Evolutionary conservation across 2,888 invertebrate genomes (phyloP).

Genomic region (Vanessa cardui): DNA sequence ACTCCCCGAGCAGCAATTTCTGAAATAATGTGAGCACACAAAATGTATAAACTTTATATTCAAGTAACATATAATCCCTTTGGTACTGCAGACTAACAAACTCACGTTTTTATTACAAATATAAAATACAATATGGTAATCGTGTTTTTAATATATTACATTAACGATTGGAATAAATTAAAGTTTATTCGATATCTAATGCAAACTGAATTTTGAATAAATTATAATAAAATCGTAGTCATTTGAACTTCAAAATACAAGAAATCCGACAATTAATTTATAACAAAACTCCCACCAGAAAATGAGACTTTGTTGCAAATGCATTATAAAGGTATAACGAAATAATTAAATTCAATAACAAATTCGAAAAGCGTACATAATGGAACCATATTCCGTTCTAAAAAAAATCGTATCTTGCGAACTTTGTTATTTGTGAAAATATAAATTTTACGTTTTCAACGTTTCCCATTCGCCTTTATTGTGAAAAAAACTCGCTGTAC

Average conservation of each 20-base stretch:
- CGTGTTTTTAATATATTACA: too few relatives aligned
- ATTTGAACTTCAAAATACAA: too few relatives aligned
- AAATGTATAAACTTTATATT: slow-evolving; percentile 9
- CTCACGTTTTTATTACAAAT: background rate
- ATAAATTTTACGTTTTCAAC: slow-evolving; percentile 7
- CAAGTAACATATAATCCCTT: background rate
- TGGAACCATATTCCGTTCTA: background rate
- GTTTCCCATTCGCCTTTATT: slow-evolving; percentile 24
- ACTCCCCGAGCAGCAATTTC: slow-evolving; percentile 2
- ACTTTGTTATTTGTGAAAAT: slow-evolving; percentile 19
- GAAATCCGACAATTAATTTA: background rate
- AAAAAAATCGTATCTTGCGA: slow-evolving; percentile 7
- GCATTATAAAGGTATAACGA: background rate
- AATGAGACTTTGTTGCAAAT: background rate
- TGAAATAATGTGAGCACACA: slow-evolving; percentile 4
- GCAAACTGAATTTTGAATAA: too few relatives aligned
- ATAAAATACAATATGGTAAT: too few relatives aligned
- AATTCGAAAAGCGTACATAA: background rate
- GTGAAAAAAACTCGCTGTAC: slow-evolving; percentile 16
- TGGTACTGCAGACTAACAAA: background rate
- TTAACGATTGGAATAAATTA: too few relatives aligned
- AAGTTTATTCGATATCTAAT: too few relatives aligned
- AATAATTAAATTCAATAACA: background rate
- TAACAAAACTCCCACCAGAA: background rate
- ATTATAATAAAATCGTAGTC: too few relatives aligned